Evolutionary conservation across 2,797 vertebrate genomes (phyloP).

Genomic region (Aldrovandia affinis): DNA sequence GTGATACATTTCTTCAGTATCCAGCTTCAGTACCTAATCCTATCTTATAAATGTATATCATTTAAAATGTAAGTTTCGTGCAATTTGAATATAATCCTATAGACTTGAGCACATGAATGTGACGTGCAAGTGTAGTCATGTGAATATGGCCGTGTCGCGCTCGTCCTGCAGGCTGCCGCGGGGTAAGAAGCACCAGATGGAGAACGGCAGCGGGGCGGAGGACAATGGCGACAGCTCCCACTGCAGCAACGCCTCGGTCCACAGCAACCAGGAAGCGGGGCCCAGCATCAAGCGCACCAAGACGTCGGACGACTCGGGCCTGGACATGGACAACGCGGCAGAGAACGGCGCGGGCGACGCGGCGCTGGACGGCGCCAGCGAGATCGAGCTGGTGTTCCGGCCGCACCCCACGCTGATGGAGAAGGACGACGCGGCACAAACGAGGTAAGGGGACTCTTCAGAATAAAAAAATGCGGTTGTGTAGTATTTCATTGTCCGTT

Average conservation of each 20-base stretch:
- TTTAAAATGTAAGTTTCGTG: not conserved
- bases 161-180: slow-evolving; percentile 81
- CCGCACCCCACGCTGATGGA: slow-evolving; percentile 97
- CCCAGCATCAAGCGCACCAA: slow-evolving; percentile 96
- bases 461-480: no score
- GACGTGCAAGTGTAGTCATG: not conserved
- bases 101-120: no score
- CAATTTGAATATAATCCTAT: no score
- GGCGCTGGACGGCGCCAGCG: slow-evolving; percentile 87
- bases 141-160: not conserved
- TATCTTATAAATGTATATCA: not conserved
- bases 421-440: slow-evolving; percentile 89
- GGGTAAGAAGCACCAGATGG: slow-evolving; percentile 93
- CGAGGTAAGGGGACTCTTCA: slow-evolving; percentile 71
- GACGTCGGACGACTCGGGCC: slow-evolving; percentile 91
- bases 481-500: not conserved
- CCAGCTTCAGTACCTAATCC: not conserved
- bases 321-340: slow-evolving; percentile 90
- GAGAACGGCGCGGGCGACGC: slow-evolving; percentile 86
- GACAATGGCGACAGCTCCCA: slow-evolving; percentile 96
- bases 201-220: slow-evolving; percentile 93
- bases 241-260: slow-evolving; percentile 94
- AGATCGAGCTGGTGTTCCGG: slow-evolving; percentile 93
- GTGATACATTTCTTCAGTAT: not conserved
- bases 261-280: slow-evolving; percentile 95